Conservation (phyloP, 2,888 invertebrate species). For the Idaea aversata region DNA sequence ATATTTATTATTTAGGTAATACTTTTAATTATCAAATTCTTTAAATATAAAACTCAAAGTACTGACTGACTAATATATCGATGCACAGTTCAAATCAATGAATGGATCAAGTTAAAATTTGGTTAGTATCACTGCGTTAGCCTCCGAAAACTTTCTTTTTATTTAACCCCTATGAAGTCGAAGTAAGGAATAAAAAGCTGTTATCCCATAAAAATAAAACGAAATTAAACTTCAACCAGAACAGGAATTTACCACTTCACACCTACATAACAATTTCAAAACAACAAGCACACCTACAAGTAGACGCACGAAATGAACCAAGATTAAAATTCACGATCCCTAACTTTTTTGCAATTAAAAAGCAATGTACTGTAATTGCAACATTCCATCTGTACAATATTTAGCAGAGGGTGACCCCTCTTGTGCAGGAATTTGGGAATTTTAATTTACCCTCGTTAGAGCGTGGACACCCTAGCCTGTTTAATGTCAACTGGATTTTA, state of each 20-base stretch:
- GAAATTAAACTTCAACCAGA: not conserved
- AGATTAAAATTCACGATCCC: conserved; percentile 1
- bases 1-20: too few species aligned
- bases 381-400: conserved; percentile 8
- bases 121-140: too few species aligned
- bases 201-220: not conserved
- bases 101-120: too few species aligned
- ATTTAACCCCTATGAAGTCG: too few species aligned
- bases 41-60: too few species aligned
- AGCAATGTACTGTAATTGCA: conserved; percentile 4
- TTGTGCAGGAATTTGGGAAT: conserved; percentile 50
- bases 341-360: conserved; percentile 4
- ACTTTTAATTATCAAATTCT: too few species aligned
- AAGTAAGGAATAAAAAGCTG: too few species aligned
- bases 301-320: not conserved
- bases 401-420: conserved; percentile 41
- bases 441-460: conserved; percentile 72
- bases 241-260: not conserved
- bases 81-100: too few species aligned
- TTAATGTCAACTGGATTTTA: conserved; percentile 21
- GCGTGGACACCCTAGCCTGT: conserved; percentile 26
- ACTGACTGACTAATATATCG: too few species aligned
- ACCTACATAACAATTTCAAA: not conserved
- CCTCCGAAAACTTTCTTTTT: too few species aligned
- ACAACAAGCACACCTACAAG: not conserved